Evolutionary conservation across 2,888 invertebrate species (phyloP).

Genomic region (Himalopsyche japonica): DNA sequence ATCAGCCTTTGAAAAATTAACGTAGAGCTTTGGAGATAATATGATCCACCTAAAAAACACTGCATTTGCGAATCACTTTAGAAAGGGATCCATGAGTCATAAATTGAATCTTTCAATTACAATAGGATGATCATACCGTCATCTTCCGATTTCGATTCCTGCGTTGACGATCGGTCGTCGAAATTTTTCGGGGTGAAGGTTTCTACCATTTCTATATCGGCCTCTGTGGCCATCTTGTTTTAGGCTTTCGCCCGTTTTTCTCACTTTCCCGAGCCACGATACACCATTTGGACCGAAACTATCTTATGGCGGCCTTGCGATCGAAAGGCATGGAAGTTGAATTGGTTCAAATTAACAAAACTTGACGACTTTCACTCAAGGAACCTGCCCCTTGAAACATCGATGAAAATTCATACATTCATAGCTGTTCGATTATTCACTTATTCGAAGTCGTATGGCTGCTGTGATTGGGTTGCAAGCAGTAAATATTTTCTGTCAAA

Average conservation of each 20-base stretch:
- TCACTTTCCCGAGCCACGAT: constrained; percentile 14
- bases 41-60: background rate
- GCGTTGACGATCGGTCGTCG: constrained; percentile 34
- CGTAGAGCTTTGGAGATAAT: background rate
- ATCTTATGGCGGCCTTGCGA: constrained; percentile 20
- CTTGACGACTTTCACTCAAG: constrained; percentile 29
- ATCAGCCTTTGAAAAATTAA: background rate
- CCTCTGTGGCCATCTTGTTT: constrained; percentile 35
- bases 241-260: constrained; percentile 23
- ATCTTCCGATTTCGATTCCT: constrained; percentile 38
- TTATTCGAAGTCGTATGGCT: constrained; percentile 12
- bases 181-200: constrained; percentile 33
- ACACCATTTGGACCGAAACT: constrained; percentile 20
- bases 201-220: constrained; percentile 35
- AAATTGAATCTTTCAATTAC: background rate
- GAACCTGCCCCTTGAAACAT: constrained; percentile 34
- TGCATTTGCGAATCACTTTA: background rate
- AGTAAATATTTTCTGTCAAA: background rate
- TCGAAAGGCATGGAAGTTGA: constrained; percentile 21
- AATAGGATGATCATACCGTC: constrained; percentile 27
- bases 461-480: background rate
- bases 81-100: background rate
- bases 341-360: constrained; percentile 25
- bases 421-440: constrained; percentile 35
- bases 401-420: constrained; percentile 38